Percentiles rank a stretch among this genome's conserved stretches.
These are phyloP conservation scores for Silurus aristotelis DNA, from an alignment of 2,797 vertebrate species.

Conservation along the genomic window DNA sequence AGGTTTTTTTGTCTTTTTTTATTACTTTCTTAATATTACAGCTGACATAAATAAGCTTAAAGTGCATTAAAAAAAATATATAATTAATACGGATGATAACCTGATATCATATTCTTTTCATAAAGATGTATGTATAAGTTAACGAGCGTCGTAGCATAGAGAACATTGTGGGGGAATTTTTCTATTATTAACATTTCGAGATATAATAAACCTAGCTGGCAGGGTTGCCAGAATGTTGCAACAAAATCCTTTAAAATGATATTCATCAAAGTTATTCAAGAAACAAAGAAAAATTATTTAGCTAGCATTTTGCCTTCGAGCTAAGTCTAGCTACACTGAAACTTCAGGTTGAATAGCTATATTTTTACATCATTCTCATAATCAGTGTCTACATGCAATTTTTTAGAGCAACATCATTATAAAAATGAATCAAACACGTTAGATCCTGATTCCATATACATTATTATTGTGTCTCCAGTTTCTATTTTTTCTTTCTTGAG, in stretches of 20 bases:
- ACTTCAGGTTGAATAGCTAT: not conserved
- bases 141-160: not conserved
- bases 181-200: not conserved
- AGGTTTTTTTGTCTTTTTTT: not conserved
- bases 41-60: slow-evolving; percentile 4
- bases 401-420: not conserved
- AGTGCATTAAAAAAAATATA: too few species aligned
- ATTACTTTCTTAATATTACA: slow-evolving; percentile 6
- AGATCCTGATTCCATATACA: not conserved
- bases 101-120: not conserved
- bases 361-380: not conserved
- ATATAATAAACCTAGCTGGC: not conserved
- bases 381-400: not conserved
- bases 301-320: not conserved
- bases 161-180: not conserved
- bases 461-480: not conserved
- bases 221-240: not conserved
- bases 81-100: too few species aligned
- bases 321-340: not conserved
- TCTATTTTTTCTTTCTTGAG: not conserved
- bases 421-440: not conserved
- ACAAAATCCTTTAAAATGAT: not conserved
- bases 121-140: not conserved
- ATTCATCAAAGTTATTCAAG: not conserved
- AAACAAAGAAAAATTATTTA: not conserved